Evolutionary conservation across 2,888 invertebrate genomes (phyloP), one percentile per base, ranked within the genome.

Genomic region (Thyatira batis): DNA sequence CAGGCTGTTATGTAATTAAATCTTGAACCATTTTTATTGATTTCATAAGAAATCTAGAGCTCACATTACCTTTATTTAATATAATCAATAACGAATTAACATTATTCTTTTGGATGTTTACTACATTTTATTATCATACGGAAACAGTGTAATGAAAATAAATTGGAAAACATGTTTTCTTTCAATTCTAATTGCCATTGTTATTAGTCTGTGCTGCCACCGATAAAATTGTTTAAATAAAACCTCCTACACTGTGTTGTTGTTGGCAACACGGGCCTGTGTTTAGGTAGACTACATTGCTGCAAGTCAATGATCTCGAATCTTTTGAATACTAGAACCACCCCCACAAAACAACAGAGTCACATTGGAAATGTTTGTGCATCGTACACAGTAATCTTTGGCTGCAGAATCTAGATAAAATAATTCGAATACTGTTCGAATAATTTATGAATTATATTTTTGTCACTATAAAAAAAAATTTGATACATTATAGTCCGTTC

Each of bases 221-320:
- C 52, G 27, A 43, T 55, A 45, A 55, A 49, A 55, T 51, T 20
- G 51, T 30, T 49, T 27, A 51, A 51, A 51, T 54, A 44, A 33
- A 49, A 45, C 27, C 52, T 39, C 33, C 33, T 11, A 39, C 10
- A 27, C 59, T 54, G 53, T 56, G 57, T 53, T 51, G 53, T 61
- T 60, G 49, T 70, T 69, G 69, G 70, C 70, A 69, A 50, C 54
- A 55, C 49, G 27, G 39, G 8, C 39, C n/a, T 55, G 49, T 51
- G 51, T 45, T 49, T 45, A 49, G 54, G 44, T 54, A 57, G 53
- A 54, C 53, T 54, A 54, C 52, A 50, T 30, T 21, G 49, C 20
- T 58, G 50, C 59, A 67, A 57, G 70, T 69, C 70, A 69, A 61
- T 65, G 70, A 63, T 67, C 71, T 54, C 63, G 25, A 51, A 61